Evolutionary conservation across 2,113 vertebrate genomes (phyloP).

Genomic region (Thunnus maccoyii): DNA sequence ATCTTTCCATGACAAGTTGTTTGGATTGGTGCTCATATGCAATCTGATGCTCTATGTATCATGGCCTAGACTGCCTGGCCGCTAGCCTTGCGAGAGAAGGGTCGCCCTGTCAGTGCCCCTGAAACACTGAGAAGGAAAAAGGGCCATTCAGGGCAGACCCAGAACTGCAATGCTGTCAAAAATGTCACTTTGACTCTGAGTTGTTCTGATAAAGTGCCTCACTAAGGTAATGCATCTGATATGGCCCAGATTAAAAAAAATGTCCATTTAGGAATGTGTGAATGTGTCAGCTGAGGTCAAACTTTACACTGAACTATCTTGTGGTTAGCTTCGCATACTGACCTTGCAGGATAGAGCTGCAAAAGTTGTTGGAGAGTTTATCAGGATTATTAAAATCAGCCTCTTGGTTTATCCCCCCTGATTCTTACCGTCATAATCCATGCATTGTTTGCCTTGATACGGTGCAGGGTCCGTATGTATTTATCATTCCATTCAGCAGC

Average conservation of each 20-base stretch:
- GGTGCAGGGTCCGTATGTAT: conserved; percentile 40
- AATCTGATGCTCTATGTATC: conserved; percentile 78
- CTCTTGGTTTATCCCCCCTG: conserved; percentile 43
- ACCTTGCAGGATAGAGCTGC: conserved; percentile 65
- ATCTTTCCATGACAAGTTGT: conserved; percentile 80
- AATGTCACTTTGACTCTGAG: conserved; percentile 64
- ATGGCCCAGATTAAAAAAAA: conserved; percentile 42
- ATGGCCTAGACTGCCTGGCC: conserved; percentile 42
- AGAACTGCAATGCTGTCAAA: conserved; percentile 48
- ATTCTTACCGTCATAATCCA: conserved; percentile 71
- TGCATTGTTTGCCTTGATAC: conserved; percentile 76
- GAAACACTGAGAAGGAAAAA: conserved; percentile 59
- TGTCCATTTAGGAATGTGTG: conserved; percentile 49
- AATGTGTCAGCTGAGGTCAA: conserved; percentile 53
- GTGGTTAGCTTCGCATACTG: conserved; percentile 58
- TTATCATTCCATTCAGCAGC: conserved; percentile 72
- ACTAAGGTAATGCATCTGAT: conserved; percentile 63
- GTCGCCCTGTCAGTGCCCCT: conserved; percentile 63
- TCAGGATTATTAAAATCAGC: conserved; percentile 68
- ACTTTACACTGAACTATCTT: conserved; percentile 41
- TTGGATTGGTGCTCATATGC: conserved; percentile 77
- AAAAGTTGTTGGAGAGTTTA: conserved; percentile 59
- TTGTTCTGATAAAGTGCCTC: conserved; percentile 65
- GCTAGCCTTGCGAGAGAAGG: conserved; percentile 41
- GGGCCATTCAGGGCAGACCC: conserved; percentile 50